Conservation (phyloP, 2,113 vertebrate genomes). For the Cebus imitator region DNA sequence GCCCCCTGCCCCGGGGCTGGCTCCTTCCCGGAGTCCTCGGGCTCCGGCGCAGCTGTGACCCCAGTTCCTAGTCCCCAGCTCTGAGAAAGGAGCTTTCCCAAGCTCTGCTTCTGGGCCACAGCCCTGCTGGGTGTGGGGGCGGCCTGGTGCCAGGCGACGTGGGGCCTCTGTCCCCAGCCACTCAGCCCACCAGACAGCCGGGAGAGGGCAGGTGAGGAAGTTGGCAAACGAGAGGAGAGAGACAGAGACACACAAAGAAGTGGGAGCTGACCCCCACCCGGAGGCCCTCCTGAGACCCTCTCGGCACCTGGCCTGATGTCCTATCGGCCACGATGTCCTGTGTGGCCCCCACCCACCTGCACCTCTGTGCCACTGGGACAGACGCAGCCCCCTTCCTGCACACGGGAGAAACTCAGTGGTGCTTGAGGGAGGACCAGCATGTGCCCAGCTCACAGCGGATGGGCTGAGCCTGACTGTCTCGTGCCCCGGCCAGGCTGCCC, state of each 20-base stretch:
- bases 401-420: not conserved
- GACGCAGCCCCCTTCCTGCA: not conserved
- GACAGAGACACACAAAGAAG: not conserved
- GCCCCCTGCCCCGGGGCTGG: too few species aligned
- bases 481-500: not conserved
- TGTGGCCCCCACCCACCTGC: not conserved
- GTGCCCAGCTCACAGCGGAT: not conserved
- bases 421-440: not conserved
- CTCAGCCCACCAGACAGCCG: not conserved
- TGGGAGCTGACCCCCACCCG: not conserved
- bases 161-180: not conserved
- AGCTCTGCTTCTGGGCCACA: not conserved
- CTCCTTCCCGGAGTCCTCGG: not conserved
- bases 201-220: not conserved
- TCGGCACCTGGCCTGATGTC: not conserved
- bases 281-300: not conserved
- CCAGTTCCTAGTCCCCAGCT: not conserved
- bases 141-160: not conserved
- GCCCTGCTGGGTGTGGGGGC: not conserved
- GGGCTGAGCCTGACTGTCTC: not conserved
- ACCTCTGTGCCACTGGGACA: not conserved
- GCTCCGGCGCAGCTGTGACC: not conserved
- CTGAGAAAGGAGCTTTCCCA: not conserved
- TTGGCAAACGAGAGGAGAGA: not conserved
- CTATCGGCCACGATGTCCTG: fast-evolving